phyloP scores from a whole-genome alignment of 2,888 invertebrate genomes.

The Ariolimax columbianus region DNA sequence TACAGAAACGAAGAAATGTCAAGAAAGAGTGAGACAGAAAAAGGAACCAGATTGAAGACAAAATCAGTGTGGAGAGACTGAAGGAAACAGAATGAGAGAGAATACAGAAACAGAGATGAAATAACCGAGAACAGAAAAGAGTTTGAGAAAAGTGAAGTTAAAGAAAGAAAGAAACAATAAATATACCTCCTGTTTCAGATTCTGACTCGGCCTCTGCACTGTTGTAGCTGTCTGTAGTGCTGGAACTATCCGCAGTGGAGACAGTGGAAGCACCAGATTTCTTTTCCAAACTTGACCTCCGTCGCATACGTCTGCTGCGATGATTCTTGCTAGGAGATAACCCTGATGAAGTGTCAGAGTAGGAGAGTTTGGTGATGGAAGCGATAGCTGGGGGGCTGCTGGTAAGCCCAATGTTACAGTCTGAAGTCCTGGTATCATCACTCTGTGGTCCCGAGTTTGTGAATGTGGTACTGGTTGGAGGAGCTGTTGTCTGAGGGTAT shows the following conservation, averaged over 20 bases:
- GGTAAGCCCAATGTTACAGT: not conserved
- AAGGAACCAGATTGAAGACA: no score
- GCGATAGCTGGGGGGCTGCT: not conserved
- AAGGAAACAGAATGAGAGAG: not conserved
- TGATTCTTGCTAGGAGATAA: conserved; percentile 37
- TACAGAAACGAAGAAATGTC: no score
- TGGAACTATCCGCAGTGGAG: conserved; percentile 18
- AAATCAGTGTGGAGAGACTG: no score
- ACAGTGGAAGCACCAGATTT: not conserved
- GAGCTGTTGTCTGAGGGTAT: conserved; percentile 49
- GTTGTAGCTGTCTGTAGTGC: conserved; percentile 54
- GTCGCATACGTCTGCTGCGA: not conserved
- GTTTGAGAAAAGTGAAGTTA: not conserved
- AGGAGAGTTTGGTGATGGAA: not conserved
- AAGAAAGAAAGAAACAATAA: not conserved
- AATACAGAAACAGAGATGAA: not conserved
- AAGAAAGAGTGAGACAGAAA: no score
- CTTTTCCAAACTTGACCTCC: conserved; percentile 31
- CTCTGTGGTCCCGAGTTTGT: not conserved
- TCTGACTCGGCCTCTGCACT: conserved; percentile 60
- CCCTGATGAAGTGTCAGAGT: conserved; percentile 20
- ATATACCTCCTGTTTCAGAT: conserved; percentile 56
- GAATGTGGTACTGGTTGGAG: not conserved
- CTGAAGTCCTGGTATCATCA: not conserved
- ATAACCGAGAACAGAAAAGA: not conserved